Evolutionary conservation across 1,140 invertebrate genomes (phyloP), one percentile per base, ranked within the genome.

Genomic region (Ips typographus): DNA sequence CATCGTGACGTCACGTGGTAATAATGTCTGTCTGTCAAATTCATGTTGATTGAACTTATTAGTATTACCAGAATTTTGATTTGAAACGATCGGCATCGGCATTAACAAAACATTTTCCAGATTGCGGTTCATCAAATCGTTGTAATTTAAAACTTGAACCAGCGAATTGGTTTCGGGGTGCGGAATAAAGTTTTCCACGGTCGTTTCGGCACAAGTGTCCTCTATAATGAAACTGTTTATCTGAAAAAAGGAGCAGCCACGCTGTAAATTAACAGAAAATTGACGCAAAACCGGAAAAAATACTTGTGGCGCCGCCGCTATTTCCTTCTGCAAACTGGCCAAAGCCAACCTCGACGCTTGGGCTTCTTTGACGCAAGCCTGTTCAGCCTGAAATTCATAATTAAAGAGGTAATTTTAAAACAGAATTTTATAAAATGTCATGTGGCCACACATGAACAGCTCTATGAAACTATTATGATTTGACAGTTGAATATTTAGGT

Each of bases 111-210:
- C 39, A n/a, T 68, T 65, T 43, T 67, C 60, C 52, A 53, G 42
- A 47, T 62, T 62, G 2, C 43, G 22, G 7, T 51, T n/a, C 8
- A 60, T 53, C 2, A 39, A 1, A 42, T 65, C 41, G 51, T 64
- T 53, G n/a, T 62, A 70, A 36, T 72, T 65, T 41, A 63, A 39
- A 53, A 67, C 61, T 43, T 71, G 58, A 7, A 57, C 55, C 43
- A 47, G 70, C 2, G 56, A 57, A 4, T 55, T 37, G n/a, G 72
- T 57, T 36, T 76, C 74, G 3, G 61, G 36, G 57, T 76, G 71
- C 4, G 77, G 76, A 7, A 79, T 78, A 49, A 79, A 79, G 70
- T 78, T 79, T 66, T 78, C 77, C 1, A 79, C 76, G 4, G 77
- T 79, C 0, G 77, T 77, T 74, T 79, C 77, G 22, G 76, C 75